Evolutionary conservation across 2,888 invertebrate genomes (phyloP).

Genomic region (Metellina segmentata): DNA sequence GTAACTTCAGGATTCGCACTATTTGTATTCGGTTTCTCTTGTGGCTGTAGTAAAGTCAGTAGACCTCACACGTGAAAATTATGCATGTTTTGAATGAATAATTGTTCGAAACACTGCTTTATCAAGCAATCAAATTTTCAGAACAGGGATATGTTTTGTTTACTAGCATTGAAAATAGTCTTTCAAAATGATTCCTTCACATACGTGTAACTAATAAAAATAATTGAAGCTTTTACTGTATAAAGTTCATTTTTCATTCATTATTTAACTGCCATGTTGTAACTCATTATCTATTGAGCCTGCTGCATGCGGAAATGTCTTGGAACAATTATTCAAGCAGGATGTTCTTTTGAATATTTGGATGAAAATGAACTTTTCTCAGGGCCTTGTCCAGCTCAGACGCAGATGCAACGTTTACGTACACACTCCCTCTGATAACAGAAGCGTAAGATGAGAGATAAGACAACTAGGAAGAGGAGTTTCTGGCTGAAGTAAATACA

Average conservation of each 20-base stretch:
- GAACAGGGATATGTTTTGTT: no score
- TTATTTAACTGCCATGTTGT: background rate
- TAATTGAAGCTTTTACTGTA: no score
- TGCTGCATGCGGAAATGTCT: background rate
- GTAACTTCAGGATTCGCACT: no score
- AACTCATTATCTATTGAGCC: background rate
- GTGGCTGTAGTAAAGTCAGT: no score
- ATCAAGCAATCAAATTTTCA: no score
- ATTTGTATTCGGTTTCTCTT: no score
- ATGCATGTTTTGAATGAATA: no score
- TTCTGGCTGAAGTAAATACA: background rate
- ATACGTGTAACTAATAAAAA: no score
- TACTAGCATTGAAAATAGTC: no score
- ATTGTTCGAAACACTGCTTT: no score
- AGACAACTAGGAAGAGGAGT: slow-evolving; percentile 17
- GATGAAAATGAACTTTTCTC: background rate
- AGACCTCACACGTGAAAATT: no score
- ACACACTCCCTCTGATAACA: slow-evolving; percentile 3
- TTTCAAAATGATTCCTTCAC: no score
- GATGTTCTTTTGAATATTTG: background rate
- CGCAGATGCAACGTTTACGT: slow-evolving; percentile 14
- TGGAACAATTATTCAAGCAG: background rate
- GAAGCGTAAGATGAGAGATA: slow-evolving; percentile 20
- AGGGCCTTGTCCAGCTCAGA: background rate
- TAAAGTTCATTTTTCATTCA: background rate